Base-by-base conservation (phyloP, 2,888 invertebrate species). In the Drosophila diplacantha region DNA sequence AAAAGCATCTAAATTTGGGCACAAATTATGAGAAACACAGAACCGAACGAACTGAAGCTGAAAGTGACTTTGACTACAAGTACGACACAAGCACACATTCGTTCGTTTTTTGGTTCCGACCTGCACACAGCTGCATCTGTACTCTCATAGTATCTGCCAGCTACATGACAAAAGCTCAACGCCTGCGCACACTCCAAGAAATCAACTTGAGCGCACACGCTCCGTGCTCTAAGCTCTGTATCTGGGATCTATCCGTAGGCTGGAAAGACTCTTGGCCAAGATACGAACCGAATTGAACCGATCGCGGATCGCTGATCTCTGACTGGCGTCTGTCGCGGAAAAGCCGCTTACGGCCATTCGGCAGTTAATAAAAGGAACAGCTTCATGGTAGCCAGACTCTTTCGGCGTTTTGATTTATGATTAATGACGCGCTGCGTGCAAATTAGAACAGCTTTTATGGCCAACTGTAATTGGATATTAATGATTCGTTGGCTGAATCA, bases 1-100 rank as follows among this genome's bases (percentile, higher is more conserved):
- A 52, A 54, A 66, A 64, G 32, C 57, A 61, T 69, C 79, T 82
- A 74, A 81, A 81, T 83, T 83, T 81, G 80, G 80, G 64, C 83
- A 78, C 79, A 80, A 73, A 78, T 81, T 81, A 81, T 83, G 76
- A 81, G 72, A 72, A 77, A 46, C 80, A 66, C 65, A 66, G 66
- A 66, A 66, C 58, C 47, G 52, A 66, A 32, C 65, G 38, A 58
- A 29, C 57, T 76, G 83, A 83, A 81, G 79, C 81, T 74, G 83
- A 81, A 81, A 81, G 81, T 81, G 83, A 81, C 81, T 83, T 81
- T 83, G 81, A 75, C 80, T 76, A 80, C 82, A 81, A 78, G 76
- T 80, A 79, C 82, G 65, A 73, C 63, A 68, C 70, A 63, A 65
- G 61, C 69, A 38, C 57, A 47, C 16, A 37, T 35, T 54, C 34